Base-by-base conservation (phyloP, 2,113 vertebrate species). In the Camelus bactrianus region DNA sequence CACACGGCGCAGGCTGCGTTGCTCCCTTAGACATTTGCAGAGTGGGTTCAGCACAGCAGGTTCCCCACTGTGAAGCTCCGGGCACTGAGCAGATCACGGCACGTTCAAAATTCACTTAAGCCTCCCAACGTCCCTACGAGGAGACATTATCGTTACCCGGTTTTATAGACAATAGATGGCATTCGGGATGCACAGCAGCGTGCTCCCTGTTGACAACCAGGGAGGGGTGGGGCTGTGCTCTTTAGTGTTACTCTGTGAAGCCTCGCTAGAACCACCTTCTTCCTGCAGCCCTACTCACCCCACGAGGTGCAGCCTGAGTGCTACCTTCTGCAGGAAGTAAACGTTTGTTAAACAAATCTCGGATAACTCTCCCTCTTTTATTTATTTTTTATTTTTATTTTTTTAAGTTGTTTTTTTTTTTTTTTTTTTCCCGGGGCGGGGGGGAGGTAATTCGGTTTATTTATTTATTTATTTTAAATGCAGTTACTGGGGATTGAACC, bases 261-360 rank as follows among this genome's bases (percentile, higher is more conserved):
- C 2, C 32, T 76, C 0, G 0, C 32, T 46, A 30, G 50, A 10
- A 46, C 9, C 4, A 4, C 6, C 52, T 19, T 83, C 42, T 11
- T 50, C 8, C 16, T 70, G 70, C 26, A 35, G 19, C 10, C 38
- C 46, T 32, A n/a, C 14, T 64, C 19, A 6, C 9, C 11, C 42
- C 35, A 8, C 11, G 73, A 82, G 42, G 30, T 9, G 35, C 54
- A n/a, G 24, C 30, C 3, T 8, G 26, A 56, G n/a, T 19, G 26
- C 13, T 76, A 6, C 69, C 56, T 77, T n/a, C 52, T n/a, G 26
- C 19, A 65, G n/a, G 17, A 56, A 95, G 32, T 64, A 69, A 92
- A 76, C 81, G 79, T 69, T 92, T 94, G 26, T 67, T 54, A 72
- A 82, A 54, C 14, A 79, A 93, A 62, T 35, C 38, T 94, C 32